phyloP scores from a whole-genome alignment of 2,797 vertebrate species.

The Gila robusta region DNA sequence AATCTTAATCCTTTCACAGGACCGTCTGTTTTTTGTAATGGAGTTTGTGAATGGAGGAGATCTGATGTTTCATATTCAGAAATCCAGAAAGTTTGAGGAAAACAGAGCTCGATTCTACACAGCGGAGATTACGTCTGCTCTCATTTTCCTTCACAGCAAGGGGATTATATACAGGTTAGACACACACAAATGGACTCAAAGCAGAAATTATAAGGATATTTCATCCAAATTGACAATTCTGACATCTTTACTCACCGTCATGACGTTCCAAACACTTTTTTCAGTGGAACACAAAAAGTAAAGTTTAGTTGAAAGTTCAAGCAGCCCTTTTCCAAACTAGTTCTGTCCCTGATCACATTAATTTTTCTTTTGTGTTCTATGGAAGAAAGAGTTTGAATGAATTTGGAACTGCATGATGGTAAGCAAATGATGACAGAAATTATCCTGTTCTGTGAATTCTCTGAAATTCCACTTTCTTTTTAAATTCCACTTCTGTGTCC shows the following conservation, averaged over 20 bases:
- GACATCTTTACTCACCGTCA: not conserved
- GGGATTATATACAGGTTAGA: conserved; percentile 95
- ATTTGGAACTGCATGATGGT: not conserved
- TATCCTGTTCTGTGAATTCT: not conserved
- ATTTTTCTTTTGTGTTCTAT: not conserved
- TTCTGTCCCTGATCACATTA: no score
- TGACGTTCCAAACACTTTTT: not conserved
- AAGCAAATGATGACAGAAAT: conserved; percentile 4
- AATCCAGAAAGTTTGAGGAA: conserved; percentile 96
- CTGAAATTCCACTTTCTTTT: conserved; percentile 18
- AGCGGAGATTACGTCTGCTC: conserved; percentile 94
- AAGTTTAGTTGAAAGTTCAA: not conserved
- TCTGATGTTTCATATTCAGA: conserved; percentile 99
- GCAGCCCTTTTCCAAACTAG: not conserved
- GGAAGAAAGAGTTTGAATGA: not conserved
- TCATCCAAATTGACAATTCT: not conserved
- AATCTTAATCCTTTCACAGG: conserved; percentile 67
- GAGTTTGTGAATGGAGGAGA: conserved; percentile 98
- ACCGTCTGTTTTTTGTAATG: conserved; percentile 98
- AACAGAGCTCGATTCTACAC: conserved; percentile 92
- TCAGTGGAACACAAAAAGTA: not conserved
- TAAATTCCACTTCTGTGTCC: conserved; percentile 19
- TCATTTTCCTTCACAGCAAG: conserved; percentile 95
- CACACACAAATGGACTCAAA: not conserved
- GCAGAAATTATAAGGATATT: not conserved